Evolutionary conservation across 1,140 invertebrate genomes (phyloP), one percentile per base, ranked within the genome.

Genomic region (Trichonephila clavipes): DNA sequence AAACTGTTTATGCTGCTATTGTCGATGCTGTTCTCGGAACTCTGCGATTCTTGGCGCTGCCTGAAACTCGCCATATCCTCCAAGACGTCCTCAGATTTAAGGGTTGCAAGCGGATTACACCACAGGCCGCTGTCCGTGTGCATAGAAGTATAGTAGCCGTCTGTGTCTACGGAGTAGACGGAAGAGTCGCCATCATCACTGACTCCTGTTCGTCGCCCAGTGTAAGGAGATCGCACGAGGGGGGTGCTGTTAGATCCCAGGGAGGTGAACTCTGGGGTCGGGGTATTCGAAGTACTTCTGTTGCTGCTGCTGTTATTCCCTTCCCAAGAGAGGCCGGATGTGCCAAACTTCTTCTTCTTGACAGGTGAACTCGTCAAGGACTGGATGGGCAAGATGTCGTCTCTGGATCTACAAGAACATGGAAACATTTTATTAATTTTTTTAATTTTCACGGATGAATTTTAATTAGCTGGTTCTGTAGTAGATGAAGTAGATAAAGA

Each of bases 111-210:
- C 24, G 90, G 24, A 82, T 62, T 91, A 8, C 91, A 94, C 51
- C 98, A 98, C 77, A 99, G 95, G 2, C 98, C 99, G 90, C 98
- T 99, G 96, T 99, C 99, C 96, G 98, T 97, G 95, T 99, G 98
- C 96, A 99, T 99, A 18, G 98, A 99, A 0, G 99, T 99, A 95
- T 99, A 99, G 95, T 99, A 99, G 18, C 99, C 98, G 96, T 99
- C 99, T 19, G 98, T 99, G 95, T 99, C 99, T 95, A 98, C 98
- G 8, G 98, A 99, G 96, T 99, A 99, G 81, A 98, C 98, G 0
- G 98, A 99, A 95, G 98, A 98, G 7, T 97, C 98, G 96, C 99
- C 98, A 66, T 98, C 97, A 95, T 99, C 98, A 95, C 98, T 98
- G 44, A 59, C 61, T 6, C 59, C 40, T 16, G 28, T 59, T 5